Base-by-base conservation (phyloP, 2,888 invertebrate species). In the Cremastinae sp. region DNA sequence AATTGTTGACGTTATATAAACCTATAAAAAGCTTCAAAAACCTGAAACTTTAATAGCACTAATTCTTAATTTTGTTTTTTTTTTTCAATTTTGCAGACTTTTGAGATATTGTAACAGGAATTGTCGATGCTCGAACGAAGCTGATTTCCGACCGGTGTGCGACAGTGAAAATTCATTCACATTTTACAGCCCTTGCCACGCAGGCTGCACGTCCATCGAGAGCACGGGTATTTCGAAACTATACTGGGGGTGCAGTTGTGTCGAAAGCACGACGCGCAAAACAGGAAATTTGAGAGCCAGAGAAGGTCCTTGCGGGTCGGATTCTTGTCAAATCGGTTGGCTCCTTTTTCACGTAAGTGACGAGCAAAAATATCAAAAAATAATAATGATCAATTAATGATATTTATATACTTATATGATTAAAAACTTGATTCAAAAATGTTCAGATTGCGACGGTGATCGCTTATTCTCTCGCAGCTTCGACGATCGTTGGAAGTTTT, bases 141-240 rank as follows among this genome's bases (percentile, higher is more conserved):
- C 90, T 20, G 87, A 90, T 54, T 95, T 94, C 82, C 91, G 92
- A 68, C 95, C 95, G 0, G 91, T 95, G 28, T 95, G 94, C 82
- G 91, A 92, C 1, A 90, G 90, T 74, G 91, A 91, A 74, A 90
- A 91, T 8, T 87, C 82, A 0, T 87, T 90, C 4, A 93, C 93
- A 0, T 95, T 92, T 85, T 95, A 93, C 84, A 94, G 94, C 0
- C 94, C 95, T 0, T 95, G 95, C 86, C 93, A 93, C 82, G 95
- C 95, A 1, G 95, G 95, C 0, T 95, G 95, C 84, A 88, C 87
- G 4, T 81, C 83, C 1, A 84, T 90, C 54, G 81, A 89, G 1
- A 81, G 85, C n/a, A 87, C 91, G n/a, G 91, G 91, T 74, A 90
- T 88, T 79, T 79, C 90, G 1, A 89, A 83, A 88, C 82, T 91